Evolutionary conservation across 2,888 invertebrate species (phyloP), one percentile per base, ranked within the genome.

Genomic region (Meghimatium bilineatum): DNA sequence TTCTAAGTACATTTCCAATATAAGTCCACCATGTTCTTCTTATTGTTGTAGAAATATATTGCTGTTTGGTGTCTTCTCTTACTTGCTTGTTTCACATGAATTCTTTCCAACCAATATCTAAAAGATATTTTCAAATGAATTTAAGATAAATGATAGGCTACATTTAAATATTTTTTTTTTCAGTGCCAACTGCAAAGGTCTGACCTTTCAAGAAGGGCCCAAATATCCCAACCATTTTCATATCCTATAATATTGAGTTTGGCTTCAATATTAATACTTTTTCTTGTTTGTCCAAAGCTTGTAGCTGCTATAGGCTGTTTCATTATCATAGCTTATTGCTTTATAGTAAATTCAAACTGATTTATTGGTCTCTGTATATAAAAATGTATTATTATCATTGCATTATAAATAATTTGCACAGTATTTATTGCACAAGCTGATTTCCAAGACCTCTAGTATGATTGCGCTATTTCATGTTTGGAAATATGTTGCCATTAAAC

Each of bases 231-330:
- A 32, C 60, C 36, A 34, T 66, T 74, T 36, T 78, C 72, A 38
- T 60, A 29, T 36, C 63, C 78, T 23, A 32, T 83, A 74, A 74
- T 83, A 83, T 78, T 74, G 66, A 79, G 29, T 67, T 76, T 72
- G 38, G 76, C 82, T 67, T 67, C 67, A 14, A 44, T 82, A 49
- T 82, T 32, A n/a, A 76, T 82, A 8, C 10, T 82, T 34, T 67
- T 32, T 56, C 66, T 82, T 20, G 26, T 63, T 36, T 49, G 44
- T 60, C 75, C 75, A 32, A 44, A 23, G 76, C 76, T 82, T 82
- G 36, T 67, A 76, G 52, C 52, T 26, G 66, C n/a, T 26, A 82
- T 67, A 75, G 66, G 75, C 82, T 67, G 75, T 32, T n/a, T n/a
- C n/a, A 20, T 82, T 34, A n/a, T 67, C 8, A 17, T 36, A n/a